These are phyloP conservation scores for Babylonia areolata DNA, from an alignment of 1,140 invertebrate species.

Conservation along the genomic window DNA sequence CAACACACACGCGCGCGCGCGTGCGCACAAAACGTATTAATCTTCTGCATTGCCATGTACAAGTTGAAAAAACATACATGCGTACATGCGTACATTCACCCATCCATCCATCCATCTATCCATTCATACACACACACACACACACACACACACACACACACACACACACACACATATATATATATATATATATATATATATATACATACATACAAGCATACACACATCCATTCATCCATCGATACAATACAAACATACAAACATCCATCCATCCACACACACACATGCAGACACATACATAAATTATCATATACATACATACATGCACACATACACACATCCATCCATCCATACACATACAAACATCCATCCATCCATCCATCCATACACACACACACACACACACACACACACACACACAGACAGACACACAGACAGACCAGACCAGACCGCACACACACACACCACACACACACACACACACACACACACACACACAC, in stretches of 20 bases:
- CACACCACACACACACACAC: neutral
- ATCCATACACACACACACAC: neutral
- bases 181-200: neutral
- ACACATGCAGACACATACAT: neutral
- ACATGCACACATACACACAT: neutral
- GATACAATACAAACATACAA: neutral
- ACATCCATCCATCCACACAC: neutral
- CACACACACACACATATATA: neutral
- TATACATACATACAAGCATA: neutral
- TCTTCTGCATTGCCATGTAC: too few species aligned
- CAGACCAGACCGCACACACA: neutral
- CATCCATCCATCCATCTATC: too few species aligned
- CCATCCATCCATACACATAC: neutral
- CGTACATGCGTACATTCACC: too few species aligned
- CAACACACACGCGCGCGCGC: too few species aligned
- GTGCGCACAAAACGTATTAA: too few species aligned
- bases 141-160: too few species aligned
- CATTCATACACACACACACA: too few species aligned
- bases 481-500: constrained; percentile 7
- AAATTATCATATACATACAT: neutral
- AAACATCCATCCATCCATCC: neutral
- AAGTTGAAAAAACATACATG: too few species aligned
- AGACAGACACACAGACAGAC: neutral
- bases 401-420: neutral
- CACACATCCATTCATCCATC: too few species aligned